Evolutionary conservation across 2,113 vertebrate species (phyloP), one percentile per base, ranked within the genome.

Genomic region (Colaptes auratus): DNA sequence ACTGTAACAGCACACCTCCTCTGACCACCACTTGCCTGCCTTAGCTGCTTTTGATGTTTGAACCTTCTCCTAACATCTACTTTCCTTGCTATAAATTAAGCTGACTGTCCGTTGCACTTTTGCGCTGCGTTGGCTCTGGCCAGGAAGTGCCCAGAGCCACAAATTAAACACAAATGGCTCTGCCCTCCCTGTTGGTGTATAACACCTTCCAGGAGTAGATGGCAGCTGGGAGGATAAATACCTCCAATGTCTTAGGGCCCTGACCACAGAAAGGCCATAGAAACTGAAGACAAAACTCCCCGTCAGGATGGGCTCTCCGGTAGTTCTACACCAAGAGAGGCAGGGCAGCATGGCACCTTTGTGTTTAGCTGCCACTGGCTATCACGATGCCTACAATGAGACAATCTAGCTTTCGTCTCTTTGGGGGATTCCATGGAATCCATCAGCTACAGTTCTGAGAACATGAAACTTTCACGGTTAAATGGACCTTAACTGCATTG

Each of bases 51-150:
- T 33, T 65, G 58, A 27, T 75, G 79, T 72, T 52, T 33, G 65
- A 77, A 61, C 65, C 59, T 30, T 84, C 72, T 93, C 56, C 50
- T 36, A 53, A 9, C 30, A 9, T 84, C 50, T 72, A 14, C 90
- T 90, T 80, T 75, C 61, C 76, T 86, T 70, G 18, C 30, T 75
- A n/a, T 80, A 90, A 92, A 81, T 91, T 63, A 86, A 86, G 27
- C 48, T 2, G 3, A 31, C 11, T 58, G 60, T 14, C 81, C 53
- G 14, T 11, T 30, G 48, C 21, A 1, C 64, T 93, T 72, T 44
- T 77, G 44, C 1, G 3, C 69, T 75, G 42, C 3, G 2, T 66
- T 83, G 30, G 44, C 55, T 82, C 23, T 55, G 53, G 60, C 12
- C 10, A 13, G 52, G 60, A 80, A 28, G 18, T 4, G 24, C 61